Conservation (phyloP, 2,113 vertebrate genomes). For the Atherinomorus stipes region DNA sequence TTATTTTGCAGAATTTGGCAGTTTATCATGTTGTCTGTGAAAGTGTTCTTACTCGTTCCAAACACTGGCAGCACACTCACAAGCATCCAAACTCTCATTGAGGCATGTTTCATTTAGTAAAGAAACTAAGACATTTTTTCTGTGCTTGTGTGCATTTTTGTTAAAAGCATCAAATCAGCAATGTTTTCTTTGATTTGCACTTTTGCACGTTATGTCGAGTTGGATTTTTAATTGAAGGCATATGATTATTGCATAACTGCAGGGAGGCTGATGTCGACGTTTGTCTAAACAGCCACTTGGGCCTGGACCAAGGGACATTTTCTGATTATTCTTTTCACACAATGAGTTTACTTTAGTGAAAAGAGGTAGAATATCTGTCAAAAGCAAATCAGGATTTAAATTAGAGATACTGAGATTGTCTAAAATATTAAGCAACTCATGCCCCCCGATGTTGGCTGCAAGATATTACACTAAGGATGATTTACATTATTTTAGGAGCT, state of each 20-base stretch:
- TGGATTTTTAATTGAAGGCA: neutral
- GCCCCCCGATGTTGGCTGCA: conserved; percentile 36
- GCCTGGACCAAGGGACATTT: no score
- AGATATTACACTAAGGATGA: neutral
- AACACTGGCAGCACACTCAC: neutral
- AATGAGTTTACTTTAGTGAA: neutral
- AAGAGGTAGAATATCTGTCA: neutral
- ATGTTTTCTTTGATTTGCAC: no score
- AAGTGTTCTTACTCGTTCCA: conserved; percentile 5
- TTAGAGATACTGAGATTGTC: neutral
- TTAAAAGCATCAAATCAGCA: no score
- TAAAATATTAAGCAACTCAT: neutral
- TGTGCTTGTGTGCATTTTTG: neutral
- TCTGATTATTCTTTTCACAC: no score
- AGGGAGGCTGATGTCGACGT: no score
- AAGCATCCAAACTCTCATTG: neutral
- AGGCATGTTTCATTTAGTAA: conserved; percentile 43
- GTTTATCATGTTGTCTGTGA: conserved; percentile 21
- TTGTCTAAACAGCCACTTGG: no score
- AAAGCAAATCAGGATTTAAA: neutral
- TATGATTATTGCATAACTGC: neutral
- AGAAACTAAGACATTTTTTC: conserved; percentile 16
- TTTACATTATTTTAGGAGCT: no score
- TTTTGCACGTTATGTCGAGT: neutral
- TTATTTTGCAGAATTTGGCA: conserved; percentile 8